A percentile compares a stretch with the other conserved stretches of the same genome.
Conservation (phyloP, 2,797 vertebrate genomes). For the Ispidina picta region DNA sequence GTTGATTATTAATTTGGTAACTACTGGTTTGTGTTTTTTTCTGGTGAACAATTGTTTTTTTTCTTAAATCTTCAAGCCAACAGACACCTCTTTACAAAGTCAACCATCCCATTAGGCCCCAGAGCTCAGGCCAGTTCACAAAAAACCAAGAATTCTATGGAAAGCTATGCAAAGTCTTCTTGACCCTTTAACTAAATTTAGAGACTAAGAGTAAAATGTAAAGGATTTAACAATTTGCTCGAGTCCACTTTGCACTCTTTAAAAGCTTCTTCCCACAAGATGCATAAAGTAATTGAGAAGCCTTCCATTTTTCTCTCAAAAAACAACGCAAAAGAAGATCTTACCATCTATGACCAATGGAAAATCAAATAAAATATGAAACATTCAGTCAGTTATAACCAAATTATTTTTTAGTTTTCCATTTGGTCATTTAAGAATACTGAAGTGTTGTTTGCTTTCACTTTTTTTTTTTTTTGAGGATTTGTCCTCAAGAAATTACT, state of each 20-base stretch:
- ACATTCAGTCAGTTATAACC: neutral
- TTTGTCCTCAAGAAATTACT: neutral
- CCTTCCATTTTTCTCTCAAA: too few species aligned
- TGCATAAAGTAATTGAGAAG: neutral
- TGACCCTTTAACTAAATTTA: neutral
- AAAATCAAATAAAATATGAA: neutral
- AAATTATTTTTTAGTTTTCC: neutral
- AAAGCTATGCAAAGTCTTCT: neutral
- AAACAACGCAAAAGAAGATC: neutral
- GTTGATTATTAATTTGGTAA: neutral
- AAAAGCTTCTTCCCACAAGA: neutral
- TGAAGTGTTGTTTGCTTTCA: neutral
- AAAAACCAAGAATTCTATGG: neutral
- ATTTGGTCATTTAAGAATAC: neutral
- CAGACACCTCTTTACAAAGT: neutral
- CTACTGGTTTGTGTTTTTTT: neutral
- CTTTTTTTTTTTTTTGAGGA: neutral
- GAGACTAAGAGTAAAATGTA: neutral
- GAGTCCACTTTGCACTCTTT: neutral
- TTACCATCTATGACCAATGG: neutral
- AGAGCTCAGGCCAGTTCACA: neutral
- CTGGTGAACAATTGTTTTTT: neutral
- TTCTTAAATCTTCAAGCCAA: neutral
- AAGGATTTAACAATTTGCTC: neutral
- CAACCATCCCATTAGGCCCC: neutral